Conservation (phyloP, 35 echinoderm and acorn worm species). For the Lytechinus variegatus region DNA sequence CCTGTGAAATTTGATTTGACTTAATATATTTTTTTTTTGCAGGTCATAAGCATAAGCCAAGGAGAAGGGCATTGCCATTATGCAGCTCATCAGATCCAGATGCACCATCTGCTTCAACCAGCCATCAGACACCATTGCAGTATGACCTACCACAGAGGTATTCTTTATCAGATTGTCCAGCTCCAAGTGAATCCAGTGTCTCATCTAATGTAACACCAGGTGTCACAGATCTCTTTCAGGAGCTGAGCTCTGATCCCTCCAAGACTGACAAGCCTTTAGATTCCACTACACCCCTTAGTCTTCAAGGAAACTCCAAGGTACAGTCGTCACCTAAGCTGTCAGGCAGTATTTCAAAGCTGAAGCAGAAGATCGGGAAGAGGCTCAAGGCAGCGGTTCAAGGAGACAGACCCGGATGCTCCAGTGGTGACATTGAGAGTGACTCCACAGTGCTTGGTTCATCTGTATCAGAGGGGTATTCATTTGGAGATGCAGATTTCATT, state of each 20-base stretch:
- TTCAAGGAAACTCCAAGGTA: background rate
- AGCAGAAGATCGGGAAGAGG: background rate
- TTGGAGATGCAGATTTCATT: background rate
- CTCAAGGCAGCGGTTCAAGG: slow-evolving; percentile 21
- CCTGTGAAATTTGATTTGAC: background rate
- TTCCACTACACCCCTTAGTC: background rate
- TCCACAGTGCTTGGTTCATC: background rate
- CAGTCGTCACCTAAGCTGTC: background rate
- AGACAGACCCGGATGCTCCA: background rate
- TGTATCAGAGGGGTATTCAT: background rate
- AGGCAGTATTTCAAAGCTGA: background rate
- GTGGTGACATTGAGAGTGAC: background rate
- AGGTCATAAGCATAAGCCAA: background rate
- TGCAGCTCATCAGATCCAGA: slow-evolving; percentile 9
- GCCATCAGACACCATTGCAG: background rate
- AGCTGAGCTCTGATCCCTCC: slow-evolving; percentile 6
- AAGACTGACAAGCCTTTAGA: background rate
- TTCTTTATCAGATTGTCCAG: background rate
- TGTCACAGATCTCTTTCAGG: slow-evolving; percentile 22
- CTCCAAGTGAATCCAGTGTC: background rate
- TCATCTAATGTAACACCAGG: background rate
- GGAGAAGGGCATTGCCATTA: background rate
- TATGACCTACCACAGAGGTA: background rate
- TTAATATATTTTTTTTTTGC: background rate
- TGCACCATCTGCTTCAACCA: background rate